Percentiles rank a stretch among this genome's conserved stretches.
Evolutionary conservation across 2,888 invertebrate species (phyloP).

Genomic region (Conus canariensis): DNA sequence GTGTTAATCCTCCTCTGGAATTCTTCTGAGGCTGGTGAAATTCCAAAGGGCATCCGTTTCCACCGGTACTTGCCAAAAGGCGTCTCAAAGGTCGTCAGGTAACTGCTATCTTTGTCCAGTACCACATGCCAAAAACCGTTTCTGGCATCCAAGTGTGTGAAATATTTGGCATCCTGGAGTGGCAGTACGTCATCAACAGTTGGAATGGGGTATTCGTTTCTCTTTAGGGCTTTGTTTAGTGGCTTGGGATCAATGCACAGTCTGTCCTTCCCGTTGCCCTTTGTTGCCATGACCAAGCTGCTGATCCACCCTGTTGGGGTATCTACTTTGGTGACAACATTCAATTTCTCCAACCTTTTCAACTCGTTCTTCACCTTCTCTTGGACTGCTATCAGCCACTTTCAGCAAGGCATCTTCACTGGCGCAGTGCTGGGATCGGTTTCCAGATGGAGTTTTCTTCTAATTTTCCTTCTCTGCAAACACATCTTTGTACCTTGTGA

Average conservation of each 20-base stretch:
- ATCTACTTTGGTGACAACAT: slow-evolving; percentile 3
- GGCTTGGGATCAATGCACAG: too few relatives aligned
- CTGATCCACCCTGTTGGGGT: neutral
- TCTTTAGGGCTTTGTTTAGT: too few relatives aligned
- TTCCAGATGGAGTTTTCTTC: neutral
- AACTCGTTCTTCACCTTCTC: neutral
- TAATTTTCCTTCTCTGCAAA: neutral
- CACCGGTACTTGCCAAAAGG: neutral
- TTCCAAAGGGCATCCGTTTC: neutral
- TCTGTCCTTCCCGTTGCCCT: too few relatives aligned
- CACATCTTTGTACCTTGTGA: neutral
- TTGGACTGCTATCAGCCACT: neutral
- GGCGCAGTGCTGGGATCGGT: neutral
- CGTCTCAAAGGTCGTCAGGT: neutral
- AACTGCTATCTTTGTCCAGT: neutral
- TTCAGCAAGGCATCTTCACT: slow-evolving; percentile 26
- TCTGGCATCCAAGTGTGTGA: too few relatives aligned
- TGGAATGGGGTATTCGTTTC: too few relatives aligned
- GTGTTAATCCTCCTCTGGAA: neutral
- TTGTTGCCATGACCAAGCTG: neutral
- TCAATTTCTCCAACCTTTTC: neutral
- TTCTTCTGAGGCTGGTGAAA: neutral
- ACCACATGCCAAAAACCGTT: too few relatives aligned
- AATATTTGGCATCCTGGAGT: too few relatives aligned
- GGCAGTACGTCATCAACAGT: too few relatives aligned